Conservation (phyloP, 2,113 vertebrate genomes). For the Colossoma macropomum region DNA sequence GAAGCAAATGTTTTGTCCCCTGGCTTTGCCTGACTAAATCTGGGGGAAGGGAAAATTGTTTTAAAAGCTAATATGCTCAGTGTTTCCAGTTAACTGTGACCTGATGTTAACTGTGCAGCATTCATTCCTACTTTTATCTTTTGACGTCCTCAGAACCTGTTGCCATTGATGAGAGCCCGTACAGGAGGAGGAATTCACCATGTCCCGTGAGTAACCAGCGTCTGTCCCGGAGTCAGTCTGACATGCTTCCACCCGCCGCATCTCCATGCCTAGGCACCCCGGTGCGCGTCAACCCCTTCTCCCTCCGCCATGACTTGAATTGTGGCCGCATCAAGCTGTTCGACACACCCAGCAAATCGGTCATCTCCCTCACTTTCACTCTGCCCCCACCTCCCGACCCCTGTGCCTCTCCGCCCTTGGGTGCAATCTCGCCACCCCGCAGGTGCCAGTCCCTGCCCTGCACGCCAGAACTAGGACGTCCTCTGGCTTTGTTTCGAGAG, state of each 20-base stretch:
- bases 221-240: slow-evolving; percentile 87
- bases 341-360: slow-evolving; percentile 89
- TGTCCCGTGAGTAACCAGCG: slow-evolving; percentile 73
- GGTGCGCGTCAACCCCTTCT: slow-evolving; percentile 89
- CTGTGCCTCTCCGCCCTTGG: slow-evolving; percentile 66
- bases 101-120: background rate
- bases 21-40: too few species aligned
- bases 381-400: slow-evolving; percentile 75
- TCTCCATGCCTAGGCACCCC: slow-evolving; percentile 75
- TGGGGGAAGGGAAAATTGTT: too few species aligned
- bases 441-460: slow-evolving; percentile 87
- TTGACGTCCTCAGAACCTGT: slow-evolving; percentile 57
- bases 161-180: slow-evolving; percentile 62
- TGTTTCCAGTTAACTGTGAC: background rate
- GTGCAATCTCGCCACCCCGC: slow-evolving; percentile 64
- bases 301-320: slow-evolving; percentile 88
- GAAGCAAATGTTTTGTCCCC: too few species aligned
- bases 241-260: slow-evolving; percentile 75
- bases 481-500: slow-evolving; percentile 47
- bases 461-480: slow-evolving; percentile 82
- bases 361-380: slow-evolving; percentile 85
- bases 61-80: background rate
- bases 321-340: slow-evolving; percentile 92
- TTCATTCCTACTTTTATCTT: background rate
- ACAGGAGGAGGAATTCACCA: slow-evolving; percentile 67